Evolutionary conservation across 2,888 invertebrate species (phyloP).

Genomic region (Incurvaria masculella): DNA sequence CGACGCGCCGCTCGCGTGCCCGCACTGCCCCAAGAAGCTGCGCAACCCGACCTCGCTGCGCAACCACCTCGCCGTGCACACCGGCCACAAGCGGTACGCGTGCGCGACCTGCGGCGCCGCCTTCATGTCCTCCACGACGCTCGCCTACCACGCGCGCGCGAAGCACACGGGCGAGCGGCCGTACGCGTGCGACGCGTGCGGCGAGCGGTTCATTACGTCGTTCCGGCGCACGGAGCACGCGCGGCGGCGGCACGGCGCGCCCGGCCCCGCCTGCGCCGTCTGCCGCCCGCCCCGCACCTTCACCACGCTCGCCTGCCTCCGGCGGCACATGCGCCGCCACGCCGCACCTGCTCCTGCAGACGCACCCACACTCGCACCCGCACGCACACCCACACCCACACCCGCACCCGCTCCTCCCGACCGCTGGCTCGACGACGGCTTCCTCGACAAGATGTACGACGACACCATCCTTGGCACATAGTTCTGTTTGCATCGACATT

Average conservation of each 20-base stretch:
- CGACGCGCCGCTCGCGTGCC: constrained; percentile 37
- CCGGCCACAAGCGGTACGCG: constrained; percentile 21
- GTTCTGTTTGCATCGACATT: too few species aligned
- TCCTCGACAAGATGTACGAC: too few species aligned
- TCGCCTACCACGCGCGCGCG: too few species aligned
- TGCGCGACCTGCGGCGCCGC: constrained; percentile 34
- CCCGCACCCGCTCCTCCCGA: too few species aligned
- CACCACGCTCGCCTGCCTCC: not conserved
- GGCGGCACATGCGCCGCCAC: not conserved
- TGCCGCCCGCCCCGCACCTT: not conserved
- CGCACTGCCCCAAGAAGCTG: constrained; percentile 34
- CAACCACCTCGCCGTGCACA: constrained; percentile 33
- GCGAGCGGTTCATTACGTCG: constrained; percentile 39
- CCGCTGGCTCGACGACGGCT: too few species aligned
- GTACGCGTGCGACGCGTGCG: constrained; percentile 41
- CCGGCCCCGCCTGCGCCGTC: not conserved
- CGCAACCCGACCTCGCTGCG: constrained; percentile 24
- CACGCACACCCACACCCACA: too few species aligned
- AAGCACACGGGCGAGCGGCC: constrained; percentile 45
- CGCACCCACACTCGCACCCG: too few species aligned
- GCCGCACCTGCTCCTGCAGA: too few species aligned
- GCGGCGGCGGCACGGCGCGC: constrained; percentile 32
- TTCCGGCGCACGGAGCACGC: constrained; percentile 42
- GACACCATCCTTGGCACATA: too few species aligned
- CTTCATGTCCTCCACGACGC: constrained; percentile 18